Evolutionary conservation across 2,113 vertebrate species (phyloP).

Genomic region (Poeciliopsis retropinna): DNA sequence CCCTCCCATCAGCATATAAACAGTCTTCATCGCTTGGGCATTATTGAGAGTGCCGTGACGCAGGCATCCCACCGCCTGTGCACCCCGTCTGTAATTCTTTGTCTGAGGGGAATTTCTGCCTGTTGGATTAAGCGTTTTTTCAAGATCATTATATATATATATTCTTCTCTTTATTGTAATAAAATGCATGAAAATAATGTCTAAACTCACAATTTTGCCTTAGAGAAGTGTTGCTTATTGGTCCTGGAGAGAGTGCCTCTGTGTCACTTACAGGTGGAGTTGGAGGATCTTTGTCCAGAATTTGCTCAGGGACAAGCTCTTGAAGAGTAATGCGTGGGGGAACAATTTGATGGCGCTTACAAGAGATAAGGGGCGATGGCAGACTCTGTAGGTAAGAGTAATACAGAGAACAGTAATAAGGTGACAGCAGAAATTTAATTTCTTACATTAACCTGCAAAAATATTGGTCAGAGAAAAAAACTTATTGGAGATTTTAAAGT

Average conservation of each 20-base stretch:
- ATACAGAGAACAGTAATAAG: not conserved
- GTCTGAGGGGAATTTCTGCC: slow-evolving; percentile 53
- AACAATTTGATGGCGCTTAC: slow-evolving; percentile 62
- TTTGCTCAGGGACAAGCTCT: slow-evolving; percentile 66
- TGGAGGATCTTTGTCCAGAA: slow-evolving; percentile 65
- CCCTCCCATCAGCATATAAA: slow-evolving; percentile 84
- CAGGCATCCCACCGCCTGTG: slow-evolving; percentile 69
- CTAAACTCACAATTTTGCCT: slow-evolving; percentile 51
- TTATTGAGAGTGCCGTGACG: slow-evolving; percentile 80
- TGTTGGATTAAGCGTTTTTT: slow-evolving; percentile 19
- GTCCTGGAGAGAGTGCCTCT: slow-evolving; percentile 40
- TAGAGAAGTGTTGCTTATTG: slow-evolving; percentile 29
- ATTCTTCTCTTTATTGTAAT: not conserved
- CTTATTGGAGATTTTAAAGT: not conserved
- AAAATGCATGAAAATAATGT: not conserved
- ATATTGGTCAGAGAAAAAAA: not conserved
- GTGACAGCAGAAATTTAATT: too few species aligned
- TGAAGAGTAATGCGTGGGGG: slow-evolving; percentile 60
- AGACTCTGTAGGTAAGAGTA: slow-evolving; percentile 49
- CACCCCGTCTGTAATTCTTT: slow-evolving; percentile 42
- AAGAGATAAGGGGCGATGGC: slow-evolving; percentile 60
- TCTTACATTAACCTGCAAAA: not conserved
- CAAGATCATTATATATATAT: not conserved
- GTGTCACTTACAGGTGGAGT: slow-evolving; percentile 56
- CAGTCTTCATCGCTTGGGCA: slow-evolving; percentile 72